phyloP scores from a whole-genome alignment of 2,797 vertebrate species.

The Discoglossus pictus region DNA sequence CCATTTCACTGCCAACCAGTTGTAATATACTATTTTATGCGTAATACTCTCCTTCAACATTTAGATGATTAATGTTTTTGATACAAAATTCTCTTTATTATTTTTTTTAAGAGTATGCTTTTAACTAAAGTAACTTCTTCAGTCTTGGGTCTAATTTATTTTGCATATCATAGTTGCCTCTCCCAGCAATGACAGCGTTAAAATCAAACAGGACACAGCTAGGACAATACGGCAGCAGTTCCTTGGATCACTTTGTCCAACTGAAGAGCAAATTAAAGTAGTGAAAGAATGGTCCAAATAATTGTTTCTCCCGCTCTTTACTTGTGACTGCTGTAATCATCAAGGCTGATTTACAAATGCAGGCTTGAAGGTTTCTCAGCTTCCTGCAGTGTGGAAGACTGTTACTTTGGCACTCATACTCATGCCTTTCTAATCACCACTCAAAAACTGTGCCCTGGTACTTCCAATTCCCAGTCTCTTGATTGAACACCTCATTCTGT shows the following conservation, averaged over 20 bases:
- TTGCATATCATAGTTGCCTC: too few relatives aligned
- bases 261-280: constrained; percentile 77
- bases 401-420: constrained; percentile 89
- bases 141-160: background rate
- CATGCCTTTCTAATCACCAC: constrained; percentile 97
- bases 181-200: constrained; percentile 9
- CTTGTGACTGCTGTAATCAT: constrained; percentile 96
- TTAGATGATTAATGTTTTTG: too few relatives aligned
- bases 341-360: constrained; percentile 99
- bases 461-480: constrained; percentile 88
- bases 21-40: too few relatives aligned
- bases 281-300: constrained; percentile 82
- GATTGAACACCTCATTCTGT: constrained; percentile 98
- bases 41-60: background rate
- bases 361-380: constrained; percentile 98
- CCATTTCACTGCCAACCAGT: too few relatives aligned
- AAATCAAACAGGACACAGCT: constrained; percentile 60
- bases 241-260: constrained; percentile 67
- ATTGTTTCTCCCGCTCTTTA: constrained; percentile 93
- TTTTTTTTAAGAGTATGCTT: too few relatives aligned
- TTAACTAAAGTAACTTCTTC: constrained; percentile 29
- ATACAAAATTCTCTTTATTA: too few relatives aligned
- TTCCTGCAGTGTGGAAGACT: constrained; percentile 95
- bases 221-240: constrained; percentile 64
- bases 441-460: constrained; percentile 88